A percentile compares a stretch with the other conserved stretches of the same genome.
Evolutionary conservation across 2,888 invertebrate species (phyloP).

Genomic region (Cheilosia vernalis): DNA sequence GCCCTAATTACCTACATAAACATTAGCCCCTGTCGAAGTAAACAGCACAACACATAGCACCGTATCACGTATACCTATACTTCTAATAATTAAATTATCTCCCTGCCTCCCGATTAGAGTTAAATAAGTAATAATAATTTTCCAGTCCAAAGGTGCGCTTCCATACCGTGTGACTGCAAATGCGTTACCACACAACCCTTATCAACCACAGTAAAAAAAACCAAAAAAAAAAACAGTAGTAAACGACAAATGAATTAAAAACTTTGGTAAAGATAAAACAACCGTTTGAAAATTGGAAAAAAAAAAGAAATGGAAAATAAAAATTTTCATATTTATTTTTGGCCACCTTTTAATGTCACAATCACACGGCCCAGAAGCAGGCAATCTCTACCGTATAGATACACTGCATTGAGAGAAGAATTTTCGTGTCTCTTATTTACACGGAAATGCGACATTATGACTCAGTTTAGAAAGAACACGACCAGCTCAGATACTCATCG

Average conservation of each 20-base stretch:
- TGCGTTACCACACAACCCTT: constrained; percentile 26
- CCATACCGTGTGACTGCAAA: constrained; percentile 11
- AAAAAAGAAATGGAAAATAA: constrained; percentile 4
- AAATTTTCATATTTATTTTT: constrained; percentile 58
- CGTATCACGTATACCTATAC: constrained; percentile 35
- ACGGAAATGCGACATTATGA: constrained; percentile 75
- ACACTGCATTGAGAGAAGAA: constrained; percentile 23
- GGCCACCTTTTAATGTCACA: constrained; percentile 25
- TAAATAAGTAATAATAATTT: constrained; percentile 37
- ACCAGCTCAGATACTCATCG: constrained; percentile 28
- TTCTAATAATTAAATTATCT: constrained; percentile 66
- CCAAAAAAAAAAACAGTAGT: constrained; percentile 44
- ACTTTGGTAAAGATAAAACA: constrained; percentile 53
- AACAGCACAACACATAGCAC: constrained; percentile 21
- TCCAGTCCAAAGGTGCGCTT: constrained; percentile 47
- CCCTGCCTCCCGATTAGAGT: constrained; percentile 57
- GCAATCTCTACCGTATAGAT: neutral
- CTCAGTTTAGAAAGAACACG: constrained; percentile 64
- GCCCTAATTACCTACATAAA: constrained; percentile 23
- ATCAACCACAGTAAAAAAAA: constrained; percentile 35
- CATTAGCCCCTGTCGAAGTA: constrained; percentile 7
- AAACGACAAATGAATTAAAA: constrained; percentile 48
- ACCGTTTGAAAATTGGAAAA: constrained; percentile 5
- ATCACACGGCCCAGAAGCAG: constrained; percentile 17
- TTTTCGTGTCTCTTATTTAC: constrained; percentile 55